Evolutionary conservation across 2,888 invertebrate species (phyloP).

Genomic region (Ectemnius cavifrons): DNA sequence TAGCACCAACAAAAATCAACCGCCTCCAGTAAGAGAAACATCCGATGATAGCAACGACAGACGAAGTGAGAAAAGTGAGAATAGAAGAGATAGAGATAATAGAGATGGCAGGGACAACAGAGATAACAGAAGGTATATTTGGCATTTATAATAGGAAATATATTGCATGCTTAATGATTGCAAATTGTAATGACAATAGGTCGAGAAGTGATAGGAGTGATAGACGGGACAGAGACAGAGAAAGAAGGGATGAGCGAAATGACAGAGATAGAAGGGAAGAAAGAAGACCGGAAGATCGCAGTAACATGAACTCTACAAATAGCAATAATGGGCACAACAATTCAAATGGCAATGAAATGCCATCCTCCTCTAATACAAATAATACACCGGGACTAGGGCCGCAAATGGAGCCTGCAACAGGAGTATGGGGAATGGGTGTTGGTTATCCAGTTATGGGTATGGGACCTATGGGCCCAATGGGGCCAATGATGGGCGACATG

Average conservation of each 20-base stretch:
- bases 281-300: conserved; percentile 74
- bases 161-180: not conserved
- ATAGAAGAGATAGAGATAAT: conserved; percentile 74
- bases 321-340: conserved; percentile 76
- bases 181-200: conserved; percentile 43
- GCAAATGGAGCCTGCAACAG: conserved; percentile 69
- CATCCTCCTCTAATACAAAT: conserved; percentile 65
- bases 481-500: conserved; percentile 76
- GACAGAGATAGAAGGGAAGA: conserved; percentile 72
- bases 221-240: conserved; percentile 78
- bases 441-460: conserved; percentile 80
- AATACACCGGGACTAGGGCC: conserved; percentile 69
- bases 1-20: conserved; percentile 82
- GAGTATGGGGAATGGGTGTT: conserved; percentile 76
- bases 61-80: conserved; percentile 73
- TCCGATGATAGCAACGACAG: conserved; percentile 69
- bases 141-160: not conserved
- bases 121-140: conserved; percentile 74
- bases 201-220: conserved; percentile 73
- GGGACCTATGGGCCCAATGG: conserved; percentile 79
- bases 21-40: conserved; percentile 79
- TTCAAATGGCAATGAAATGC: conserved; percentile 68
- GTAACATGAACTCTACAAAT: conserved; percentile 56
- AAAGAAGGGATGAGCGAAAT: conserved; percentile 69
- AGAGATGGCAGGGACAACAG: conserved; percentile 77